These are phyloP conservation scores for Andrena marginata DNA, from an alignment of 2,888 invertebrate genomes.

Conservation along the genomic window DNA sequence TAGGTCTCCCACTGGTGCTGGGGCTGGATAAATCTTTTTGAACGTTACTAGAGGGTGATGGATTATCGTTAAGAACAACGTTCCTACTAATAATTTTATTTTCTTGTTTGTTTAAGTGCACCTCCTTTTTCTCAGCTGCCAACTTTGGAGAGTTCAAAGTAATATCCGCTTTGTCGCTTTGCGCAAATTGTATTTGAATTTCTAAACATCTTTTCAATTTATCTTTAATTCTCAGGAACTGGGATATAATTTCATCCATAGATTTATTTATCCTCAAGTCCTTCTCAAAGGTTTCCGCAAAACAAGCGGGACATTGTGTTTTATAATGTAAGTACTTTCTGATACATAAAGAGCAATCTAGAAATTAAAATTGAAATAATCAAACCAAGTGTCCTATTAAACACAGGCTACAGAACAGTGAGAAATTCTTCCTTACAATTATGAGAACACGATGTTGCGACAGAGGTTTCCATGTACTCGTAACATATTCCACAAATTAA, in stretches of 20 bases:
- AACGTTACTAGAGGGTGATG: constrained; percentile 34
- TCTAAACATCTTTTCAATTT: constrained; percentile 72
- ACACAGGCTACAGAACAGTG: background rate
- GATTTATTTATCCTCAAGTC: constrained; percentile 85
- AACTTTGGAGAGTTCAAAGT: background rate
- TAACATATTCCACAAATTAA: constrained; percentile 86
- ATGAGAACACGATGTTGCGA: constrained; percentile 86
- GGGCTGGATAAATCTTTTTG: constrained; percentile 69
- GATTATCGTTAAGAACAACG: background rate
- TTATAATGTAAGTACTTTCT: constrained; percentile 86
- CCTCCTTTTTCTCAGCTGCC: background rate
- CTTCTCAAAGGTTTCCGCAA: constrained; percentile 84
- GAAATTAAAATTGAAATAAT: constrained; percentile 66
- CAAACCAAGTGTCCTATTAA: background rate
- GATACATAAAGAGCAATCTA: constrained; percentile 86
- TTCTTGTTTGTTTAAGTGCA: constrained; percentile 2
- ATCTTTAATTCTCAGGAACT: constrained; percentile 79
- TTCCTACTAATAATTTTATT: constrained; percentile 1
- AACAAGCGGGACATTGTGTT: constrained; percentile 86
- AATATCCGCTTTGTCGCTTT: background rate
- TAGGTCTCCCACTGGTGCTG: constrained; percentile 70
- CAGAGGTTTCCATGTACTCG: constrained; percentile 85
- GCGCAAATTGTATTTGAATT: constrained; percentile 12
- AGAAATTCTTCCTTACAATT: constrained; percentile 84
- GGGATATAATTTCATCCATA: constrained; percentile 84